These are phyloP conservation scores for Lepas anatifera DNA, from an alignment of 2,888 invertebrate genomes.

Conservation along the genomic window DNA sequence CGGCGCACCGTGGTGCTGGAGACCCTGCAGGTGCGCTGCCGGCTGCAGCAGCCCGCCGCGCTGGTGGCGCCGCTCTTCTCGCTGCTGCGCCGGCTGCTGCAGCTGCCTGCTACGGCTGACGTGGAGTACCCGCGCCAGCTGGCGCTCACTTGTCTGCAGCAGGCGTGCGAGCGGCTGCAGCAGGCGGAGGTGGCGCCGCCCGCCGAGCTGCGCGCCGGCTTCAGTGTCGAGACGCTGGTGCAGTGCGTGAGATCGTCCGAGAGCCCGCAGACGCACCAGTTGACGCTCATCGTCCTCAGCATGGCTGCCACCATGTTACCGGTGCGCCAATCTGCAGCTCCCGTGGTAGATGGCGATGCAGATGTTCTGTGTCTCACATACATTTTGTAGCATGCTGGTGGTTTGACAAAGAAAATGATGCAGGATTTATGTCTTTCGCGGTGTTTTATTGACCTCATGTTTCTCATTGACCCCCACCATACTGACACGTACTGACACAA, in stretches of 20 bases:
- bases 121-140: conserved; percentile 84
- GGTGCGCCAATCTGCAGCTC: too few species aligned
- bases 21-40: conserved; percentile 71
- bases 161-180: conserved; percentile 29
- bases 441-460: too few species aligned
- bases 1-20: conserved; percentile 67
- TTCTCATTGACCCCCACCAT: too few species aligned
- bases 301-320: conserved; percentile 66
- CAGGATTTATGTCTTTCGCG: too few species aligned
- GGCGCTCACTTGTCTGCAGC: conserved; percentile 59
- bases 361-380: too few species aligned
- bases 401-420: too few species aligned
- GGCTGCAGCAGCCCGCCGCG: conserved; percentile 43
- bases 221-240: conserved; percentile 65
- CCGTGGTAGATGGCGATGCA: too few species aligned
- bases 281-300: conserved; percentile 71
- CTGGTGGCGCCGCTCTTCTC: conserved; percentile 58
- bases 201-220: conserved; percentile 19
- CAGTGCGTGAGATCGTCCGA: conserved; percentile 79
- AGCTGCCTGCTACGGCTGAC: conserved; percentile 64
- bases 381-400: not conserved
- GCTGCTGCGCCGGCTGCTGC: conserved; percentile 54
- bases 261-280: conserved; percentile 92
- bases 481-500: too few species aligned
- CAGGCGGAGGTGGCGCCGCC: not conserved